phyloP scores from a whole-genome alignment of 1,140 invertebrate genomes.

The Campoletis sonorensis region DNA sequence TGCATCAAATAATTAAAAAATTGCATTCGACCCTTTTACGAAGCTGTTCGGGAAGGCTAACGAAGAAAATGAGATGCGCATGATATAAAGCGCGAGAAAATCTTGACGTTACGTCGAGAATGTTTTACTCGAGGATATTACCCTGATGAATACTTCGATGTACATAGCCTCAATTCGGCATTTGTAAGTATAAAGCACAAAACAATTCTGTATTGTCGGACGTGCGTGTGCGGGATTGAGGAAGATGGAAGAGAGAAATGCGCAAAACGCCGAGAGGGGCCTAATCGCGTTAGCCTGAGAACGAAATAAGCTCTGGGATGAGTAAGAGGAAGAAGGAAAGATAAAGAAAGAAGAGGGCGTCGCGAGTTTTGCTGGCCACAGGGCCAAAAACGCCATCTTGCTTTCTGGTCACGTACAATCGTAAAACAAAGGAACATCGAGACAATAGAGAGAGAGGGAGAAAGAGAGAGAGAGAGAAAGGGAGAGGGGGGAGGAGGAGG shows the following conservation, averaged over 20 bases:
- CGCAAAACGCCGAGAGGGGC: constrained; percentile 50
- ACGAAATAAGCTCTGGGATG: not conserved
- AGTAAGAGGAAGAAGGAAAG: not conserved
- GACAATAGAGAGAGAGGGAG: constrained; percentile 15
- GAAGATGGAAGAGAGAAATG: constrained; percentile 2
- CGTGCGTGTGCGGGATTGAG: constrained; percentile 37
- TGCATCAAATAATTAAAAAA: too few species aligned
- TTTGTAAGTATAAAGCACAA: constrained; percentile 16
- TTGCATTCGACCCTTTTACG: too few species aligned
- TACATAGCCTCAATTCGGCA: constrained; percentile 24
- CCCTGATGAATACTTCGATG: constrained; percentile 34
- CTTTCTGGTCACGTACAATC: constrained; percentile 75
- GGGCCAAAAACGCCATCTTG: constrained; percentile 66
- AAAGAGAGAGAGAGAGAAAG: constrained; percentile 5
- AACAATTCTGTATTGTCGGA: constrained; percentile 37
- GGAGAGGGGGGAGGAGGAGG: not conserved
- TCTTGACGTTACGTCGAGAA: not conserved
- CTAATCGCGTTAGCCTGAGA: constrained; percentile 68
- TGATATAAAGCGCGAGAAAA: not conserved
- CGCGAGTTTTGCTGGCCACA: constrained; percentile 26
- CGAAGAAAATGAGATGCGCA: not conserved
- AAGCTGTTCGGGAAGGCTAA: too few species aligned
- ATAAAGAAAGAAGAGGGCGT: constrained; percentile 15
- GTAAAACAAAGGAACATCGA: constrained; percentile 74
- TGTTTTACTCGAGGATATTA: constrained; percentile 11